Conservation (phyloP, 2,888 invertebrate genomes). For the Octodonta nipae region DNA sequence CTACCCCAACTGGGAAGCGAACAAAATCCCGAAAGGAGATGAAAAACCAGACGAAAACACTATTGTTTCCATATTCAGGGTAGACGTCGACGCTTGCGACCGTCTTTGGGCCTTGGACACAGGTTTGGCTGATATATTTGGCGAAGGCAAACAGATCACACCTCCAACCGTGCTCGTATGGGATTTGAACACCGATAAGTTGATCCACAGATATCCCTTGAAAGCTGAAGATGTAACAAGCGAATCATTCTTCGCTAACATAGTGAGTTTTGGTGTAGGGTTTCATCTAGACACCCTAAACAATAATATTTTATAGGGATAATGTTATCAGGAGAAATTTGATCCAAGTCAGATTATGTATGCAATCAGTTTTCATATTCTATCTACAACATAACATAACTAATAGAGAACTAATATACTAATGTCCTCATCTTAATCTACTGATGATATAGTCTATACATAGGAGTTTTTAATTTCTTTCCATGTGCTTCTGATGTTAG, state of each 20-base stretch:
- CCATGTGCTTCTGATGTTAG: no score
- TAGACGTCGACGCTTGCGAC: constrained; percentile 62
- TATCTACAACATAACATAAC: no score
- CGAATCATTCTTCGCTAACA: constrained; percentile 68
- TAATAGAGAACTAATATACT: no score
- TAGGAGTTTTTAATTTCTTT: no score
- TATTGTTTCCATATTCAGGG: constrained; percentile 60
- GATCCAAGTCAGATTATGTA: no score
- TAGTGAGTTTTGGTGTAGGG: no score
- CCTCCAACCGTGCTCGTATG: constrained; percentile 55
- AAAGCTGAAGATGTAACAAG: constrained; percentile 61
- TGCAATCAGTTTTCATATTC: no score
- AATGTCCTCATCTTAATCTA: no score
- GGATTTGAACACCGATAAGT: constrained; percentile 60
- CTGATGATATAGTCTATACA: no score
- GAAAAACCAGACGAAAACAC: constrained; percentile 42
- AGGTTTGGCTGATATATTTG: constrained; percentile 61
- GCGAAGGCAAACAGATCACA: constrained; percentile 46
- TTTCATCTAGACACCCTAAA: no score
- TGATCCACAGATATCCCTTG: constrained; percentile 55
- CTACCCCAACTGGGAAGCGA: constrained; percentile 66
- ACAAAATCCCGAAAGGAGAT: constrained; percentile 52
- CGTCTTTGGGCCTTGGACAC: constrained; percentile 74
- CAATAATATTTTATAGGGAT: no score
- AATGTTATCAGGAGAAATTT: no score